Percentiles rank a stretch among this genome's conserved stretches.
These are phyloP conservation scores for Sinodicranocentrus sp. DNA, from an alignment of 2,888 invertebrate species.

Conservation along the genomic window DNA sequence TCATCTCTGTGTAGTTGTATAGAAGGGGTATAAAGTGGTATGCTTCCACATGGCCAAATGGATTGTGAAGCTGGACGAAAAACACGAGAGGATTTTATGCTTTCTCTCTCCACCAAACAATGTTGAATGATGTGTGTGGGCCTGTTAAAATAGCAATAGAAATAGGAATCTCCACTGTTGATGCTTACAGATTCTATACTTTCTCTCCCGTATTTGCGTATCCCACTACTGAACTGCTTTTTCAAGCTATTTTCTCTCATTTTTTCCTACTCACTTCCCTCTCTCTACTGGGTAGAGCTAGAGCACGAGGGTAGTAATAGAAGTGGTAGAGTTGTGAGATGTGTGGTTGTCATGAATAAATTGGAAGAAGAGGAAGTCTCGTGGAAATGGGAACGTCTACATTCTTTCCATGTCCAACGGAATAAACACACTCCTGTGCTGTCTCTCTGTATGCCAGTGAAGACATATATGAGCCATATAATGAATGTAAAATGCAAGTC, in stretches of 20 bases:
- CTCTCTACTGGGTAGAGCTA: neutral
- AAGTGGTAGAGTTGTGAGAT: conserved; percentile 44
- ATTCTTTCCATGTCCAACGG: conserved; percentile 17
- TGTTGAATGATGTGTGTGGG: neutral
- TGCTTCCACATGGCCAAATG: neutral
- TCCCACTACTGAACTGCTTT: conserved; percentile 3
- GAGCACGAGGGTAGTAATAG: neutral
- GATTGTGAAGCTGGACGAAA: neutral
- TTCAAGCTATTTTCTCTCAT: neutral
- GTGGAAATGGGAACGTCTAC: conserved; percentile 50
- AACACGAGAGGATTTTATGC: neutral
- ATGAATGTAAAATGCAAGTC: no score
- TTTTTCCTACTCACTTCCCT: neutral
- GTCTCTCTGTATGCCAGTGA: no score
- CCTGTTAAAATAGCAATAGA: neutral
- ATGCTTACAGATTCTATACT: neutral
- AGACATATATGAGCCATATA: no score
- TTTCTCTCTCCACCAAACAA: neutral
- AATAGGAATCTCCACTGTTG: neutral
- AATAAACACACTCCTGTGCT: no score
- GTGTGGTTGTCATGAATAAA: conserved; percentile 59
- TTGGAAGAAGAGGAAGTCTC: conserved; percentile 48
- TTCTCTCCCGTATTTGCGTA: neutral
- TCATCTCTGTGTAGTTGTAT: neutral
- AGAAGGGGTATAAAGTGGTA: neutral